Conservation (phyloP, 2,113 vertebrate species). For the Tonatia bakeri region DNA sequence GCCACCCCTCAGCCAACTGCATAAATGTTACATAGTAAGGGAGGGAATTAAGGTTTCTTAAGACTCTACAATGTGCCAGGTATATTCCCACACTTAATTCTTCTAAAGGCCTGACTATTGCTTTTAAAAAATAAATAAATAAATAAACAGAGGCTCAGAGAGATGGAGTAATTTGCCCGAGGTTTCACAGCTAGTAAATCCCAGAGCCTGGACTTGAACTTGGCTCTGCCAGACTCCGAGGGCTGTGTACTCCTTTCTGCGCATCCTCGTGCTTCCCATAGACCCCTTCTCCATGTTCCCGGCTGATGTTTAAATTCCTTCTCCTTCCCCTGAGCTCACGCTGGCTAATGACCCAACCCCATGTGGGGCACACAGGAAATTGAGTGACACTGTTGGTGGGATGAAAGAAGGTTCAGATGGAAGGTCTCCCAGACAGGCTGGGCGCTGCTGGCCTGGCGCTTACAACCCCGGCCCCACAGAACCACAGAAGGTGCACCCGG, state of each 20-base stretch:
- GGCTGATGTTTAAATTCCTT: not conserved
- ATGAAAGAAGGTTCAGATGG: not conserved
- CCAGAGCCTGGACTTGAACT: not conserved
- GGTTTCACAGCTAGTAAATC: conserved; percentile 23
- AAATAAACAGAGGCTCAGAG: conserved; percentile 17
- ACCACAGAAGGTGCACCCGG: not conserved
- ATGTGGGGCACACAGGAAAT: not conserved
- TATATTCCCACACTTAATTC: not conserved
- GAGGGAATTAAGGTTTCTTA: not conserved
- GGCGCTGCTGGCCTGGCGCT: not conserved
- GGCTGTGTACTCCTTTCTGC: not conserved
- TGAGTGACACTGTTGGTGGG: not conserved
- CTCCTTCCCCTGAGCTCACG: not conserved
- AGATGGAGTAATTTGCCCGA: not conserved
- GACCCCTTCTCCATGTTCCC: not conserved
- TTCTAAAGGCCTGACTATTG: not conserved
- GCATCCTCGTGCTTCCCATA: not conserved
- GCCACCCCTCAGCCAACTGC: not conserved
- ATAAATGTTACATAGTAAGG: not conserved
- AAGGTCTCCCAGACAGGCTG: not conserved
- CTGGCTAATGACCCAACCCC: not conserved
- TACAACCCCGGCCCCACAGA: not conserved
- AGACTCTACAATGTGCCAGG: not conserved
- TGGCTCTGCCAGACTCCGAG: not conserved
- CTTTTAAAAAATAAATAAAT: not conserved